Evolutionary conservation across 2,888 invertebrate species (phyloP).

Genomic region (Philopedon plagiatum): DNA sequence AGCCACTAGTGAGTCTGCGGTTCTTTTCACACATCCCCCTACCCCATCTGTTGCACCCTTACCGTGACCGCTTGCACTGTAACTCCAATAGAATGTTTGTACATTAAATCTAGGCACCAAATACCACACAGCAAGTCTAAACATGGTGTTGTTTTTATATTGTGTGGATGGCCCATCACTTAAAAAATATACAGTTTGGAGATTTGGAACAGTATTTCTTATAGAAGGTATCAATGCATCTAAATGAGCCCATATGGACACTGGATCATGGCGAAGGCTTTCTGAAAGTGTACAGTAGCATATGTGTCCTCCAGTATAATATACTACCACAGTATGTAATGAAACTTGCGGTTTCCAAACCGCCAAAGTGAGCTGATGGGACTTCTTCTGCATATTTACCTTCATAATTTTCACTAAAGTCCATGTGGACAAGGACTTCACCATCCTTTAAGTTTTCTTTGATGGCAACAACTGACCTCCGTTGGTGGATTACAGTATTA

Average conservation of each 20-base stretch:
- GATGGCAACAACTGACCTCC: background rate
- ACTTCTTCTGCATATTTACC: slow-evolving; percentile 35
- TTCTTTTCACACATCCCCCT: slow-evolving; percentile 38
- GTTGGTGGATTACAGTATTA: background rate
- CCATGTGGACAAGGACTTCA: slow-evolving; percentile 8
- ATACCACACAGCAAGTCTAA: slow-evolving; percentile 6
- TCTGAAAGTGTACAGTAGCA: slow-evolving; percentile 35
- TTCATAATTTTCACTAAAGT: slow-evolving; percentile 38
- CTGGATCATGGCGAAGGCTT: slow-evolving; percentile 29
- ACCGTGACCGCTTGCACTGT: slow-evolving; percentile 34
- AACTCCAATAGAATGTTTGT: slow-evolving; percentile 30
- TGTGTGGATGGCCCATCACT: slow-evolving; percentile 35
- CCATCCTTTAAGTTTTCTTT: background rate
- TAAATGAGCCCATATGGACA: slow-evolving; percentile 38
- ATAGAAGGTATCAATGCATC: too few relatives aligned
- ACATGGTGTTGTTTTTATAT: slow-evolving; percentile 43
- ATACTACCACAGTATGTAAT: slow-evolving; percentile 37
- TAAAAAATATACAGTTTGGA: slow-evolving; percentile 24
- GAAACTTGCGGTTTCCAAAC: slow-evolving; percentile 33
- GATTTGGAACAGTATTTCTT: background rate
- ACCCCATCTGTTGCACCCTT: slow-evolving; percentile 43
- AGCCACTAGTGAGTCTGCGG: slow-evolving; percentile 26
- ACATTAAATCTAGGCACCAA: slow-evolving; percentile 18
- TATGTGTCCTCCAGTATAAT: background rate
- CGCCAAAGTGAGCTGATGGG: slow-evolving; percentile 39